A percentile compares a stretch with the other conserved stretches of the same genome.
Evolutionary conservation across 2,797 vertebrate species (phyloP).

Genomic region (Perdix hodgsoniae): DNA sequence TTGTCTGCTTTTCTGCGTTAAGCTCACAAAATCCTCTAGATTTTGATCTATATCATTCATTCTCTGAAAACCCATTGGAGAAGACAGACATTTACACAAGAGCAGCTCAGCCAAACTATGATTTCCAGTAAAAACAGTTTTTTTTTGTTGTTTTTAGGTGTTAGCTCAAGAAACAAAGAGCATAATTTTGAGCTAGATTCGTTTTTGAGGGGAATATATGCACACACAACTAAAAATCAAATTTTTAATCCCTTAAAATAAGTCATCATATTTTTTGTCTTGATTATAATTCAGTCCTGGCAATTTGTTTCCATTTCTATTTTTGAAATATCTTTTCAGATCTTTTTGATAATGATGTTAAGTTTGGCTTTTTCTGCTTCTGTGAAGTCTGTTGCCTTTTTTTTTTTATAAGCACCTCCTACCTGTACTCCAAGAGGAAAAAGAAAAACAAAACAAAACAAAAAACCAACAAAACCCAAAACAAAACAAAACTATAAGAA

Average conservation of each 20-base stretch:
- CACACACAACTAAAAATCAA: neutral
- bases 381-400: neutral
- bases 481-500: neutral
- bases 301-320: neutral
- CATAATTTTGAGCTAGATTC: neutral
- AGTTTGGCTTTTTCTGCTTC: neutral
- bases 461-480: neutral
- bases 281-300: neutral
- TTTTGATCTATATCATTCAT: neutral
- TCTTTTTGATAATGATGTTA: neutral
- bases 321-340: neutral
- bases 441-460: neutral
- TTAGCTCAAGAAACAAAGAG: neutral
- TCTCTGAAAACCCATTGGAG: neutral
- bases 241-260: neutral
- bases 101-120: neutral
- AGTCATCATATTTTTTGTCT: neutral
- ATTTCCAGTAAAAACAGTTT: neutral
- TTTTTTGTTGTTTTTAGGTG: neutral
- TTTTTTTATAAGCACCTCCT: fast-evolving
- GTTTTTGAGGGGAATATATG: neutral
- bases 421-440: neutral
- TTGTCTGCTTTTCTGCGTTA: neutral
- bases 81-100: neutral
- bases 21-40: neutral